Base-by-base conservation (phyloP, 2,797 vertebrate genomes). In the Neostethus bicornis region DNA sequence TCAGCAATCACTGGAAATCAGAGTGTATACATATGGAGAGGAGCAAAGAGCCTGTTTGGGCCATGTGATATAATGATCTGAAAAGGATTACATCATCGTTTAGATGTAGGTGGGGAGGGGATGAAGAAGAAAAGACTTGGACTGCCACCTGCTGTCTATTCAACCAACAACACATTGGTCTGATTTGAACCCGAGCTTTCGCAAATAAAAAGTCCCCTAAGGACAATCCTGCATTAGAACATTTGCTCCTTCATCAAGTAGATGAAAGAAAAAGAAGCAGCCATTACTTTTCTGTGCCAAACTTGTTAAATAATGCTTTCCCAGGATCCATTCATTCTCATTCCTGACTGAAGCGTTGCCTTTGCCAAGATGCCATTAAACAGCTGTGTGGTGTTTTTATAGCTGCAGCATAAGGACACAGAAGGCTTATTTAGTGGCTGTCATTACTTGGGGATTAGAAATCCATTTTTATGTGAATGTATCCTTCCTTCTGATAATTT, bases 1-100 rank as follows among this genome's bases (percentile, higher is more conserved):
- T 77, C 75, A 61, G 75, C 61, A 42, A 74, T 79, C 67, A 41
- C 51, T 66, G 56, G 51, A 51, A 79, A 79, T 79, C 74, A 73
- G 79, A 81, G 80, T 52, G 54, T 45, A 56, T 59, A 60, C 56
- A 63, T 77, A 81, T 41, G 43, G 66, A 79, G 65, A 55, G 53
- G 45, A 59, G 70, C 29, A 69, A 51, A 79, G 57, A 76, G 74
- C 49, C 80, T 74, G 73, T 74, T 79, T 72, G 69, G 81, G 74
- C 73, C 54, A 54, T 81, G 83, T 86, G 84, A 87, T 85, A 84
- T 79, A 87, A 87, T 60, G 66, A 65, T 43, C 68, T 78, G 63
- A 51, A 83, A 89, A 75, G 73, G 86, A 90, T 89, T 87, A 91
- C 89, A 85, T 91, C 88, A 90, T 87, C 44, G 60, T 77, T 86